Conservation (phyloP, 2,113 vertebrate genomes). For the Varanus komodoensis region DNA sequence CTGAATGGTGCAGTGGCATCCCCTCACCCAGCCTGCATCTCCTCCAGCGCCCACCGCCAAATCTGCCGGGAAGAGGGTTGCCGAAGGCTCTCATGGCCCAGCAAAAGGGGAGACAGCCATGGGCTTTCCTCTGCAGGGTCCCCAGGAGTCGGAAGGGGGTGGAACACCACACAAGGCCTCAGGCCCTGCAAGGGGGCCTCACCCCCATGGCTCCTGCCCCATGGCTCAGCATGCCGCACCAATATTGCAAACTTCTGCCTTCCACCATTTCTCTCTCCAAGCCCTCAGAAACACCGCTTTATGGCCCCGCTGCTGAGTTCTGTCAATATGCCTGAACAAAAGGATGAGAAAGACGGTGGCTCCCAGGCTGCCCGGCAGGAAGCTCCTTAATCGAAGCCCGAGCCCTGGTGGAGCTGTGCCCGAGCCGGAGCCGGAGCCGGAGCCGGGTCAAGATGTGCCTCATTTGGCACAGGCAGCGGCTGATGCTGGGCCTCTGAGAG, state of each 20-base stretch:
- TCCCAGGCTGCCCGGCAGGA: slow-evolving; percentile 56
- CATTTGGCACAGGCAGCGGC: slow-evolving; percentile 27
- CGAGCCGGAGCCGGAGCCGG: background rate
- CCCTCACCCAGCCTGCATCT: background rate
- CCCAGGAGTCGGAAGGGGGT: too few relatives aligned
- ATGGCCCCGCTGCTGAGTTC: slow-evolving; percentile 20
- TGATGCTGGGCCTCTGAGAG: background rate
- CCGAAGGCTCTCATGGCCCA: too few relatives aligned
- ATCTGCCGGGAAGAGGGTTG: background rate
- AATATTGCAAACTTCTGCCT: too few relatives aligned
- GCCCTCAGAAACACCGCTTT: background rate
- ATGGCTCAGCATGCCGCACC: too few relatives aligned
- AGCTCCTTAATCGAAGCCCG: slow-evolving; percentile 66
- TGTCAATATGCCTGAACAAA: background rate
- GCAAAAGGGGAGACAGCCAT: too few relatives aligned
- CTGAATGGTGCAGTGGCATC: background rate
- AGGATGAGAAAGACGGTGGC: slow-evolving; percentile 26
- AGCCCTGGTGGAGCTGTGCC: too few relatives aligned
- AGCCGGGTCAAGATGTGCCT: slow-evolving; percentile 18
- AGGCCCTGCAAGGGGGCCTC: too few relatives aligned
- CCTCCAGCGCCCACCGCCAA: too few relatives aligned
- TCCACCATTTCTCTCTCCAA: background rate
- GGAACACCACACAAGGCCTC: too few relatives aligned
- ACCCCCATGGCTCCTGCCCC: too few relatives aligned
- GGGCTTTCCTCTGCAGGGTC: too few relatives aligned